Conservation (phyloP, 64 coral and sea anemone species). For the Actinia tenebrosa region DNA sequence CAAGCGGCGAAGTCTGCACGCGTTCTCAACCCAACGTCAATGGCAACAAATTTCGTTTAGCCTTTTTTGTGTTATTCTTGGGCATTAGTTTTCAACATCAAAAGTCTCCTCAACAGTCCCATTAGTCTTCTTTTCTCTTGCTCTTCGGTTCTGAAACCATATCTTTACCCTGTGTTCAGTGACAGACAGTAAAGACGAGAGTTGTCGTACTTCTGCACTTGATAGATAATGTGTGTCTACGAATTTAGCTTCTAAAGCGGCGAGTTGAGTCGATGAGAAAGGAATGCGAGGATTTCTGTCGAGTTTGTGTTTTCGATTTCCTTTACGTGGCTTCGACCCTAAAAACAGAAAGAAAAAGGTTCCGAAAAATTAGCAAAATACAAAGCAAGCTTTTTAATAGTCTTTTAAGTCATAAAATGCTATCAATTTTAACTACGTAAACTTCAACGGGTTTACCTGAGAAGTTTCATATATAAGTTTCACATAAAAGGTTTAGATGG, state of each 20-base stretch:
- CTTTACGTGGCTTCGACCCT: slow-evolving; percentile 78
- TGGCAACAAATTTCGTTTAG: neutral
- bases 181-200: slow-evolving; percentile 73
- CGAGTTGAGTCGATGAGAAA: slow-evolving; percentile 71
- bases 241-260: slow-evolving; percentile 72
- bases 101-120: slow-evolving; percentile 3
- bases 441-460: no score
- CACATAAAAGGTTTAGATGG: neutral
- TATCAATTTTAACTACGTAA: neutral
- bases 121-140: slow-evolving; percentile 69
- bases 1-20: neutral
- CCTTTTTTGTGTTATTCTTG: neutral
- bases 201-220: slow-evolving; percentile 68
- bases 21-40: neutral
- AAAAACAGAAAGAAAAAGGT: neutral
- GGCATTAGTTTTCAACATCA: slow-evolving; percentile 4
- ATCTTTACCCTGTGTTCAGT: slow-evolving; percentile 92
- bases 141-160: slow-evolving; percentile 92
- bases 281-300: slow-evolving; percentile 89
- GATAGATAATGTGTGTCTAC: slow-evolving; percentile 82
- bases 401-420: neutral
- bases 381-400: neutral
- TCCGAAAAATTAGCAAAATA: neutral
- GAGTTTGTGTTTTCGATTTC: slow-evolving; percentile 60
- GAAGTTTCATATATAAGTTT: neutral